Base-by-base conservation (phyloP, 2,888 invertebrate species). In the Peribatodes rhomboidaria region DNA sequence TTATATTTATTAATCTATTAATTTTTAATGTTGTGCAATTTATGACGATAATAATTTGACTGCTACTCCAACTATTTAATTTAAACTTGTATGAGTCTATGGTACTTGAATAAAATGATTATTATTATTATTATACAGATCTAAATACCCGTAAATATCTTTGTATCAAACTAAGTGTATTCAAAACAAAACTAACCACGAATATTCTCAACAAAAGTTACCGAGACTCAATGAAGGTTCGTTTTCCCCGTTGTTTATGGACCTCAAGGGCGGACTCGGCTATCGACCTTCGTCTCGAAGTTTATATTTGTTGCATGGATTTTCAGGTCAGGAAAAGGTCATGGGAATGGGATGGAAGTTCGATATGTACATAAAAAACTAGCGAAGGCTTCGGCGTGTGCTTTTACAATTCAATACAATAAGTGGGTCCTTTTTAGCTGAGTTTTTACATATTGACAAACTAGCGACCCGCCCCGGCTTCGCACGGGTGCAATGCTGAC, bases 271-370 rank as follows among this genome's bases (percentile, higher is more conserved):
- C 57, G 44, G 44, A 20, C 42, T 13, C 41, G 7, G 37, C 31
- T n/a, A 50, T 52, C 62, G 56, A 62, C 56, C 57, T 57, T 56
- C 62, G 44, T 37, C 41, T 37, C 56, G 16, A 42, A 20, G 27
- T 57, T 57, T 50, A 46, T 50, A 50, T 61, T 62, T 57, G 49
- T 50, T 50, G 41, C 41, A 42, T 56, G n/a, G 44, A 53, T 44
- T 27, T 13, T 57, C 39, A 31, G 44, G 42, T 46, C 33, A 14
- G 42, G 10, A 44, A 55, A 55, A 55, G 42, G 55, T n/a, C n/a
- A n/a, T n/a, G 27, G 27, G 44, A 52, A 50, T 14, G 46, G 39
- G 41, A 37, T 37, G 27, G 13, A 56, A 37, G 31, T 57, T 56
- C 22, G 35, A n/a, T 37, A 14, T 9, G 18, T 13, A 22, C 41